Conservation (phyloP, 2,888 invertebrate species). For the Alentia gelatinosa region DNA sequence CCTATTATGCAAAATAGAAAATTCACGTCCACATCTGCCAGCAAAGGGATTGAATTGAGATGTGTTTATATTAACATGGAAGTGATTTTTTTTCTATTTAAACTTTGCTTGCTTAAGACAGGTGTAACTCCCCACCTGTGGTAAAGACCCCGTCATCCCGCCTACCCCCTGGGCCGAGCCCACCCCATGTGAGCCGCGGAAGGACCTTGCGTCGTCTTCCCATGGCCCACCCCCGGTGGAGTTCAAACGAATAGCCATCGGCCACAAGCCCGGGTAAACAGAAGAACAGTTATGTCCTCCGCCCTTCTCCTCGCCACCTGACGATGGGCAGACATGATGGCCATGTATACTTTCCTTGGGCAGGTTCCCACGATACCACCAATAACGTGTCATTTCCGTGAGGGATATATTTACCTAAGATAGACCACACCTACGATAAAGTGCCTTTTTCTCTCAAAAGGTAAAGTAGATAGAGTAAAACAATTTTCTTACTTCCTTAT, state of each 20-base stretch:
- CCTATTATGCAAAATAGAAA: too few species aligned
- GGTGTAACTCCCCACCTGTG: background rate
- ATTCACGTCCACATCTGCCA: too few species aligned
- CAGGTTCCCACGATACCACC: background rate
- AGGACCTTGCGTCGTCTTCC: background rate
- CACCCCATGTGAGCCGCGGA: background rate
- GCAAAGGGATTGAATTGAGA: too few species aligned
- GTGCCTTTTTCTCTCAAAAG: too few species aligned
- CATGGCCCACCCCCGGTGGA: background rate
- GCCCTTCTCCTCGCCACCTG: background rate
- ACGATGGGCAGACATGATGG: background rate
- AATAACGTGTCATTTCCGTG: too few species aligned
- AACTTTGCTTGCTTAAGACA: background rate
- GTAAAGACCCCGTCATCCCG: background rate
- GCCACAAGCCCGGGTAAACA: background rate
- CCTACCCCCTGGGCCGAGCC: background rate
- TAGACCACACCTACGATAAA: too few species aligned
- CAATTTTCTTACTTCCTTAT: too few species aligned
- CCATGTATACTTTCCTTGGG: constrained; percentile 1
- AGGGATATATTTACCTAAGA: too few species aligned
- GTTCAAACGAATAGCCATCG: background rate
- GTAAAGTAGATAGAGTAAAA: too few species aligned
- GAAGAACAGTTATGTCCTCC: background rate
- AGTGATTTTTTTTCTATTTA: too few species aligned
- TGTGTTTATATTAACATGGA: too few species aligned